Evolutionary conservation across 2,888 invertebrate species (phyloP), one percentile per base, ranked within the genome.

Genomic region (Eueremaeus valkanovi): DNA sequence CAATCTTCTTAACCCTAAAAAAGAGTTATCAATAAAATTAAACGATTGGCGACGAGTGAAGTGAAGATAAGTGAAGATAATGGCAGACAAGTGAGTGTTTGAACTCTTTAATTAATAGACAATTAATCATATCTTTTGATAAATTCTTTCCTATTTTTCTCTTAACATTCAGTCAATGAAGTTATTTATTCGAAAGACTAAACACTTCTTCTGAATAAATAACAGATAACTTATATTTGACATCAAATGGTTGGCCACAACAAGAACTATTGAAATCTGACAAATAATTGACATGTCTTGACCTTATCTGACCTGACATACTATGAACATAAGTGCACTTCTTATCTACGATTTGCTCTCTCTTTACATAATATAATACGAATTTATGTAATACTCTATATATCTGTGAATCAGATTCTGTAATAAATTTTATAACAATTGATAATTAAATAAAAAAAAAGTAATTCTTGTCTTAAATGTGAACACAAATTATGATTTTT

Each of bases 51-150:
- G 21, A 51, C 51, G 6, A 21, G n/a, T 51, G 36, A 21, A 51
- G 51, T 51, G n/a, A 21, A 51, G 51, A 51, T 51, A 51, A 51
- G 51, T 51, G 51, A 51, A 51, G 21, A 51, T 51, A 51, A 51
- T 51, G 51, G 21, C 51, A 8, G n/a, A 51, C n/a, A 51, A 13
- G n/a, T 21, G 51, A 51, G 21, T 51, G 21, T 51, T 51, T 58
- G 6, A 36, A 36, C 36, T 5, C 36, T 36, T 36, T 58, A 58
- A 58, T 58, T 58, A 58, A 24, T 58, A 29, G 29, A 58, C 11
- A 58, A 58, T 58, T 58, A 58, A 58, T 58, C 58, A 58, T 58
- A 6, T 5, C 58, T 58, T 29, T 58, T 51, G 51, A 51, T 51
- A 51, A 8, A n/a, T 21, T n/a, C 21, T 51, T 51, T 51, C n/a